Evolutionary conservation across 2,113 vertebrate species (phyloP), one percentile per base, ranked within the genome.

Genomic region (Aegithalos caudatus): DNA sequence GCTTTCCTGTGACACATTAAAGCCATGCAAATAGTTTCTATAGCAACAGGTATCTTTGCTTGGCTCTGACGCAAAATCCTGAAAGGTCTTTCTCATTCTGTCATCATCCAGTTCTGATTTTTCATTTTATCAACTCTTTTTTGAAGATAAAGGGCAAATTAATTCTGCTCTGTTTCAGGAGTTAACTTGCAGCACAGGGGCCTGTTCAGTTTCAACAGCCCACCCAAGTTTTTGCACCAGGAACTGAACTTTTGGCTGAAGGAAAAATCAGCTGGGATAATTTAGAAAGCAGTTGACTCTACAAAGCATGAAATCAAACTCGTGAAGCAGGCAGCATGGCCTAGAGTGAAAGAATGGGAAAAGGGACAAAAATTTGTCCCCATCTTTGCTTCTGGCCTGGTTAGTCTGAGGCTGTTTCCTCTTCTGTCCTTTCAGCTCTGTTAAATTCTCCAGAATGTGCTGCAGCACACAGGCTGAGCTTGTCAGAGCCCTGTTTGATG

Each of bases 21-120:
- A 96, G 95, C 85, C 79, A 92, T 92, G 62, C 92, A 95, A 97
- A 97, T 95, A 94, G 98, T 98, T 97, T 96, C 98, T 97, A 97
- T 97, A 98, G 97, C 95, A 97, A 98, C 97, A 96, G 69, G 93
- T 96, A 51, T 92, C 72, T 74, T 95, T 66, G 88, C 82, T 88
- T 28, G 18, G 86, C 87, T 90, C 78, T 97, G 96, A 97, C 40
- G 70, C 92, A 96, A 78, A 88, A 82, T 94, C 87, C 93, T 53
- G 56, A 95, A 97, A 90, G 88, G 81, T 94, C 95, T 94, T 54
- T 92, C 72, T 91, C 70, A 3, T 96, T 90, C 62, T 57, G 61
- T 83, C 95, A 91, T 48, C 81, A 77, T 95, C 82, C 33, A 58
- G 14, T 90, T 65, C 56, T 38, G 78, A 25, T 64, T 79, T 83